These are phyloP conservation scores for Lampropteryx suffumata DNA, from an alignment of 2,888 invertebrate species.

Conservation along the genomic window DNA sequence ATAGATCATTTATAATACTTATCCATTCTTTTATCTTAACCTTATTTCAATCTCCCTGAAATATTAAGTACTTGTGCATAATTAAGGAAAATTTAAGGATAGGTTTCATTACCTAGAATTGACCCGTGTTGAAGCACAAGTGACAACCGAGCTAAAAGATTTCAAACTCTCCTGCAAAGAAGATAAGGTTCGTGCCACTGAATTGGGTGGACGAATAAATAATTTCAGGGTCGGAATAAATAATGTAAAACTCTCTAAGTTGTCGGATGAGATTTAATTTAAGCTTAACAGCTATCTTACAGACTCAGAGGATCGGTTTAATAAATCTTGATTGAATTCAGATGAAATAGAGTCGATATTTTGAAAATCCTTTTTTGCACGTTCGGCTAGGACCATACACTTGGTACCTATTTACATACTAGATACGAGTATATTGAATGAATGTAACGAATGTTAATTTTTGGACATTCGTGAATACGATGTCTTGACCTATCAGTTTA, in stretches of 20 bases:
- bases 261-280: constrained; percentile 48
- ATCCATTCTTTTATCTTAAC: not conserved
- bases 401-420: too few species aligned
- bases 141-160: constrained; percentile 3
- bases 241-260: constrained; percentile 53
- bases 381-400: too few species aligned
- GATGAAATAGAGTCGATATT: constrained; percentile 9
- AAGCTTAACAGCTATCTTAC: constrained; percentile 44
- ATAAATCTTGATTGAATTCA: constrained; percentile 37
- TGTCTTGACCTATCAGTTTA: too few species aligned
- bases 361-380: too few species aligned
- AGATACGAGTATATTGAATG: too few species aligned
- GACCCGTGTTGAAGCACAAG: constrained; percentile 25
- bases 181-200: constrained; percentile 24
- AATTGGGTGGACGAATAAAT: constrained; percentile 40
- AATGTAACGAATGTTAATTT: too few species aligned
- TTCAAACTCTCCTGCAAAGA: constrained; percentile 2
- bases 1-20: not conserved
- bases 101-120: constrained; percentile 31
- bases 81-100: constrained; percentile 30
- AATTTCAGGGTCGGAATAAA: constrained; percentile 53
- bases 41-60: constrained; percentile 1
- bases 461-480: too few species aligned
- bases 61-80: constrained; percentile 24
- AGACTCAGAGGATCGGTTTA: constrained; percentile 29